Percentiles rank a stretch among this genome's conserved stretches.
Evolutionary conservation across 2,888 invertebrate genomes (phyloP).

Genomic region (Harpalus rufipes): DNA sequence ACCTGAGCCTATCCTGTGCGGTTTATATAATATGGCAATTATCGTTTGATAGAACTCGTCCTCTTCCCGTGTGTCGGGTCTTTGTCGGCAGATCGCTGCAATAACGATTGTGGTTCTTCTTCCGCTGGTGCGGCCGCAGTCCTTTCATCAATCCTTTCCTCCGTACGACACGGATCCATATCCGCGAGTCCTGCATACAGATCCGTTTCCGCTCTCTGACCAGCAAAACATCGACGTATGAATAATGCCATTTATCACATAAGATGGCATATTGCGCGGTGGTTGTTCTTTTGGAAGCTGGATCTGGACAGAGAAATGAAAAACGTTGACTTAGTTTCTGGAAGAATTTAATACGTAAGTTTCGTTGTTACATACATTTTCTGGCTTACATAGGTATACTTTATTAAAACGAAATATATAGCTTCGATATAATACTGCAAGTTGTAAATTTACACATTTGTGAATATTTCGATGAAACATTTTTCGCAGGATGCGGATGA

Average conservation of each 20-base stretch:
- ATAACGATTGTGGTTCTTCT: conserved; percentile 64
- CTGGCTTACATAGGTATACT: no score
- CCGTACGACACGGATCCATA: conserved; percentile 1
- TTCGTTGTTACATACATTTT: no score
- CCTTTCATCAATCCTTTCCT: conserved; percentile 51
- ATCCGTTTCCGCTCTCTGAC: conserved; percentile 23
- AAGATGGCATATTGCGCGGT: conserved; percentile 4
- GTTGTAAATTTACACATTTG: no score
- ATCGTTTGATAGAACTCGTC: conserved; percentile 60
- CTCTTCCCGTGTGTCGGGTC: conserved; percentile 6
- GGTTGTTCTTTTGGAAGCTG: no score
- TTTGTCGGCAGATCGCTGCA: conserved; percentile 55
- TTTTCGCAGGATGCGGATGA: no score
- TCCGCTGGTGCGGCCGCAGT: conserved; percentile 14
- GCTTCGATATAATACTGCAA: no score
- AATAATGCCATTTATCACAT: conserved; percentile 51
- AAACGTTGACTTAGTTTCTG: no score
- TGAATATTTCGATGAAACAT: no score
- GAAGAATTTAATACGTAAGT: no score
- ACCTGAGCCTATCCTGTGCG: background rate
- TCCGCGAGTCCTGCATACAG: conserved; percentile 2
- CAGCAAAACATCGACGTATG: conserved; percentile 15
- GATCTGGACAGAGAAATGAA: no score
- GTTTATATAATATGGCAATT: conserved; percentile 66
- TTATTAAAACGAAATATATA: no score